Percentiles rank a stretch among this genome's conserved stretches.
phyloP scores from a whole-genome alignment of 35 echinoderm and acorn worm species.

The Eucidaris tribuloides region DNA sequence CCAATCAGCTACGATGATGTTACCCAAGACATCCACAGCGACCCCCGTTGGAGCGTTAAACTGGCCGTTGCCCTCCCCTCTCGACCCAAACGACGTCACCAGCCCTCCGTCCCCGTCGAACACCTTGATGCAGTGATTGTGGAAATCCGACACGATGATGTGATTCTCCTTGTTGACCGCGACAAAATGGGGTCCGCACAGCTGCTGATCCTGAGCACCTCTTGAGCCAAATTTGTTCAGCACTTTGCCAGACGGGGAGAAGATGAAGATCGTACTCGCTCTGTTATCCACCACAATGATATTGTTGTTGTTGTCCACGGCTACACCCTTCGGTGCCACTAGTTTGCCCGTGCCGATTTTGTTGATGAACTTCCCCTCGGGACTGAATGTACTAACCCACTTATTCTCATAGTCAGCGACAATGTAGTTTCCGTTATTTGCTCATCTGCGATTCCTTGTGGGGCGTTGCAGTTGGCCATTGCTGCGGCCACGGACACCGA shows the following conservation, averaged over 20 bases:
- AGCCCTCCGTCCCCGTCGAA: conserved; percentile 91
- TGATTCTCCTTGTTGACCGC: conserved; percentile 79
- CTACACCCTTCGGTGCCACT: conserved; percentile 92
- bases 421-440: conserved; percentile 67
- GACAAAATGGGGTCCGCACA: conserved; percentile 97
- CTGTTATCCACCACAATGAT: conserved; percentile 94
- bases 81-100: conserved; percentile 83
- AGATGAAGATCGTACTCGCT: conserved; percentile 81
- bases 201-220: conserved; percentile 85
- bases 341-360: conserved; percentile 91
- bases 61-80: conserved; percentile 96
- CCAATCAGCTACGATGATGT: conserved; percentile 98
- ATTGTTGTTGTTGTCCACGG: conserved; percentile 93
- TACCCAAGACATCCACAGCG: conserved; percentile 80
- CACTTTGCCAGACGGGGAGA: conserved; percentile 80
- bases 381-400: conserved; percentile 76
- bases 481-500: conserved; percentile 80
- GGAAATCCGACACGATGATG: conserved; percentile 95
- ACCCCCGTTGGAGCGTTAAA: conserved; percentile 98
- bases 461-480: conserved; percentile 88
- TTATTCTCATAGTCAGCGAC: conserved; percentile 98
- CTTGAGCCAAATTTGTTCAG: conserved; percentile 96
- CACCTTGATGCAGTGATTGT: conserved; percentile 98
- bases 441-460: conserved; percentile 71
- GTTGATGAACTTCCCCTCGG: conserved; percentile 87